Evolutionary conservation across 2,888 invertebrate species (phyloP), one percentile per base, ranked within the genome.

Genomic region (Smittia aterrima): DNA sequence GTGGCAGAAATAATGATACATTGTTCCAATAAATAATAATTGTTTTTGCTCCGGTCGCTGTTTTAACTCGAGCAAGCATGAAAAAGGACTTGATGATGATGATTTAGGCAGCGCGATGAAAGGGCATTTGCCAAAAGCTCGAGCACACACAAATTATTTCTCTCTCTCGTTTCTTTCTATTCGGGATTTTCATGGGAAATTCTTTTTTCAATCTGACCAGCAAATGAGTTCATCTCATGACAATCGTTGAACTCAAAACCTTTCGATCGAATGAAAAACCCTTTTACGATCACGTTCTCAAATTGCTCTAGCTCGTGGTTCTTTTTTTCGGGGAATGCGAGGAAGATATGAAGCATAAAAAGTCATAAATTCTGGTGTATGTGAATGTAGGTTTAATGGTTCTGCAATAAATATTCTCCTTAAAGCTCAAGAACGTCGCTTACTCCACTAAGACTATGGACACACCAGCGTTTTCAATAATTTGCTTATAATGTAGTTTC

Each of bases 11-110:
- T 68, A 68, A 68, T 68, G 68, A 68, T 47, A 68, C 68, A 68
- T 68, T 68, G 68, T 68, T 68, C 22, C 68, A 68, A 68, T 68
- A 68, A 68, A 68, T 68, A 68, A 68, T 47, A 68, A 68, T 47
- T 68, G 68, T 68, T 68, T 68, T 47, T 41, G 1, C 25, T 68
- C 24, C 13, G n/a, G n/a, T 41, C 41, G 22, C 11, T 47, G 13
- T 20, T 25, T 68, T 67, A 68, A 66, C 20, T 68, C 68, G 20
- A 4, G 66, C 32, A n/a, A 66, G 27, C 25, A 66, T 66, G 11
- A 32, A 66, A 58, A 66, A 66, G 32, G 32, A 16, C 27, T 27
- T 66, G 66, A 32, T 66, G 66, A 22, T 62, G 62, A 25, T 66
- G 27, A 27, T 58, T 58, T 22, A 58, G 20, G 24, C 22, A 58